Base-by-base conservation (phyloP, 2,797 vertebrate genomes). In the Anisognathus igniventris region DNA sequence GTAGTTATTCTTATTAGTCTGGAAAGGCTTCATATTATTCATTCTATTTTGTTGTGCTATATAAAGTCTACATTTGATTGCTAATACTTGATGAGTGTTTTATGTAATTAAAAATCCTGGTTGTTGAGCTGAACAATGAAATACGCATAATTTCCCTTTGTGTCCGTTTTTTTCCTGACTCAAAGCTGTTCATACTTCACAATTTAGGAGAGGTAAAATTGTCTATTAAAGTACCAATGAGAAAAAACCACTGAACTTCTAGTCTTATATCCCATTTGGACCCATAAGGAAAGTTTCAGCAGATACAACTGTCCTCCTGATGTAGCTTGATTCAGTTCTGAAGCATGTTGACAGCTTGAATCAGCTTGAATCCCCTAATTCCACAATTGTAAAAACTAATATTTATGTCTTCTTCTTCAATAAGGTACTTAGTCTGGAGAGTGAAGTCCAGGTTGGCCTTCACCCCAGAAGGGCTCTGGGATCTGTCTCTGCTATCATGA, bases 1-100 rank as follows among this genome's bases (percentile, higher is more conserved):
- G 54, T 74, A 87, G 40, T 72, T 93, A 91, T 83, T 95, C 48
- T 91, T 91, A 88, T 93, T 90, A 88, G 54, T 71, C 58, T 92
- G 77, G 58, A 75, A 93, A 86, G 19, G 24, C 53, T 96, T 84
- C 71, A 79, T 37, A 75, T 68, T 83, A 78, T 68, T 92, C 9
- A 78, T 92, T 86, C 24, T 62, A 10, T 48, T 92, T 93, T 72
- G 12, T 76, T 88, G 86, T 67, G 25, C 20, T 84, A 6, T 77
- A 57, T 56, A 37, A 91, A 88, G 31, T 60, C 80, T 88, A 24
- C 11, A 82, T 77, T 76, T 57, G 45, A 50, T 80, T 80, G 16
- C 27, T 91, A 85, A 79, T 60, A 79, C 13, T 73, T 76, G 35
- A 65, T 61, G 50, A 84, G 16, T 48, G 37, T 51, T 93, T 94